A percentile compares a stretch with the other conserved stretches of the same genome.
Conservation (phyloP, 2,888 invertebrate species). For the Colostygia pectinataria region DNA sequence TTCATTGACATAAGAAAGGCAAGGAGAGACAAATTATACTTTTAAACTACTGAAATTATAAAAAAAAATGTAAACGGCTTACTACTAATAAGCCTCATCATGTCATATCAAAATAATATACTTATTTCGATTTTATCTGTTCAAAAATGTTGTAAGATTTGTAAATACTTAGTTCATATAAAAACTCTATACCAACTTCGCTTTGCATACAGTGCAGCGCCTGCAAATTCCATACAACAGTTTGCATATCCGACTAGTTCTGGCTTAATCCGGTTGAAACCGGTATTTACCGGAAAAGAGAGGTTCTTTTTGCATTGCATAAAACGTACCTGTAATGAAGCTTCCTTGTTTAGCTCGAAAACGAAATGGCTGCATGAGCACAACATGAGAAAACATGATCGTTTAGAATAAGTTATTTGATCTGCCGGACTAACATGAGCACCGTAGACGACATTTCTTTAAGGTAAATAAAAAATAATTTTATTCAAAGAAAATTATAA, state of each 20-base stretch:
- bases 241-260: constrained; percentile 60
- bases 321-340: constrained; percentile 14
- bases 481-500: no score
- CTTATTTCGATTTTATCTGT: constrained; percentile 1
- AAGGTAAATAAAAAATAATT: no score
- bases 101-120: no score
- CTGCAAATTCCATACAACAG: constrained; percentile 62
- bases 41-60: no score
- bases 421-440: no score
- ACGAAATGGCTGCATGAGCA: background rate
- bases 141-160: background rate
- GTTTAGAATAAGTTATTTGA: no score
- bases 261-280: constrained; percentile 65
- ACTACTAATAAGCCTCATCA: no score
- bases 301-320: constrained; percentile 44
- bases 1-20: no score
- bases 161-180: constrained; percentile 2
- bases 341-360: constrained; percentile 8
- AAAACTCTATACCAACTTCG: constrained; percentile 24
- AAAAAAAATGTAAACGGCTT: no score
- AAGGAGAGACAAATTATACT: no score
- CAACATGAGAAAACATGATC: background rate
- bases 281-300: constrained; percentile 61
- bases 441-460: no score
- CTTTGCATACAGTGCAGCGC: constrained; percentile 49